phyloP scores from a whole-genome alignment of 2,797 vertebrate genomes.

The Scyliorhinus canicula region DNA sequence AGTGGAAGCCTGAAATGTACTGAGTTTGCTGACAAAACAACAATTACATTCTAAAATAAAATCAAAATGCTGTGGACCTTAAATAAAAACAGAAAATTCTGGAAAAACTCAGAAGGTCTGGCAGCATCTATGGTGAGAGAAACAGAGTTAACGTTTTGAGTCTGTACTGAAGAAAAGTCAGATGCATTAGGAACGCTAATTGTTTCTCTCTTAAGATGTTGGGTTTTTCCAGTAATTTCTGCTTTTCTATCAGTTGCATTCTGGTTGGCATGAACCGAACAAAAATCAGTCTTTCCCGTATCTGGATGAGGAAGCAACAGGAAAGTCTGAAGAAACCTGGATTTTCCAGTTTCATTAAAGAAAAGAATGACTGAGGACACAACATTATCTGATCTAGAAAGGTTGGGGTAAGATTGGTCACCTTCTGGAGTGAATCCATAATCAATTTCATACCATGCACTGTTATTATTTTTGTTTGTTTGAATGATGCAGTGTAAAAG shows the following conservation, averaged over 20 bases:
- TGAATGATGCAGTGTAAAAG: not conserved
- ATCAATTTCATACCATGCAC: not conserved
- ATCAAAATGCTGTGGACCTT: too few species aligned
- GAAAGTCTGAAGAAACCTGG: not conserved
- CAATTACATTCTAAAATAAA: not conserved
- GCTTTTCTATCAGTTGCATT: not conserved
- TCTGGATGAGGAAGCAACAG: not conserved
- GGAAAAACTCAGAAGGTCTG: too few species aligned
- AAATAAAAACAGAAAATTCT: too few species aligned
- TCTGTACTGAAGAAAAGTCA: too few species aligned
- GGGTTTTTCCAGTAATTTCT: too few species aligned
- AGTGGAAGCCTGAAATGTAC: not conserved
- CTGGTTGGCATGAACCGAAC: not conserved
- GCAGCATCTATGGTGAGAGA: too few species aligned
- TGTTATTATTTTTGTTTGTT: not conserved
- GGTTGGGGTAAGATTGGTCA: not conserved
- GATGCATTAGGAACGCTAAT: too few species aligned
- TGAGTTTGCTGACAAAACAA: not conserved
- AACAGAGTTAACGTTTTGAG: too few species aligned
- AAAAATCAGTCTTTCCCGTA: not conserved
- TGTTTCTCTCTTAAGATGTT: too few species aligned
- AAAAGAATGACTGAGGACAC: not conserved
- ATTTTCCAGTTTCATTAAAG: not conserved
- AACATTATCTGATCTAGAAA: not conserved
- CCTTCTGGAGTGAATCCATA: not conserved